Evolutionary conservation across 2,113 vertebrate species (phyloP), one percentile per base, ranked within the genome.

Genomic region (Oncorhynchus clarkii): DNA sequence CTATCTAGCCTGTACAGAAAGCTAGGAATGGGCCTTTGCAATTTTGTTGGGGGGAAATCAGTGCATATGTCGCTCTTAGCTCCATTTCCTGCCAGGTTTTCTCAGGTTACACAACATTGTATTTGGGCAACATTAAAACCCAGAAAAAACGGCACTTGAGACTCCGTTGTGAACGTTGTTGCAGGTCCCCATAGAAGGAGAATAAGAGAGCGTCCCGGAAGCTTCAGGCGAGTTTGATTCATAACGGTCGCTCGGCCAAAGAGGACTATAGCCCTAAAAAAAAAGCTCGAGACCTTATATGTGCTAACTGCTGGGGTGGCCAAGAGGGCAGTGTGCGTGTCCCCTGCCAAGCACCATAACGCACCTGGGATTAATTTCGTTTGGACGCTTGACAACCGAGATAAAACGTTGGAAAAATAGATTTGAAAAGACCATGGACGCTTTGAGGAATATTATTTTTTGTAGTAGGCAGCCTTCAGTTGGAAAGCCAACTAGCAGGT

Each of bases 311-410:
- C 86, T 71, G 84, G 88, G 85, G 84, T 88, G 83, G 76, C 77
- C 82, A 66, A 78, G 39, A 82, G 72, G 70, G 78, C 59, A 77
- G 69, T 62, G 60, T 67, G 48, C 75, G 70, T 82, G 82, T 74
- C 75, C 88, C 80, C 22, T 77, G 74, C 82, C 80, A 86, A 76
- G 78, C 82, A 79, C 79, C 72, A 77, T 74, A 64, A 86, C 74
- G 80, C 88, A 89, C 88, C 85, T 91, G 89, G 85, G 76, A 83
- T 86, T 88, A 75, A 82, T 88, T 87, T 80, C 77, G 79, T 78
- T 31, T 77, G 68, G 75, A 71, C 73, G 60, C 60, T 65, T 67
- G 59, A 59, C 70, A 64, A 79, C 70, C 29, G 74, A 90, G 75
- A 87, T 90, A 84, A 87, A 86, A 82, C 75, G 76, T 84, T 76